Evolutionary conservation across 2,113 vertebrate species (phyloP).

Genomic region (Platichthys stellatus): DNA sequence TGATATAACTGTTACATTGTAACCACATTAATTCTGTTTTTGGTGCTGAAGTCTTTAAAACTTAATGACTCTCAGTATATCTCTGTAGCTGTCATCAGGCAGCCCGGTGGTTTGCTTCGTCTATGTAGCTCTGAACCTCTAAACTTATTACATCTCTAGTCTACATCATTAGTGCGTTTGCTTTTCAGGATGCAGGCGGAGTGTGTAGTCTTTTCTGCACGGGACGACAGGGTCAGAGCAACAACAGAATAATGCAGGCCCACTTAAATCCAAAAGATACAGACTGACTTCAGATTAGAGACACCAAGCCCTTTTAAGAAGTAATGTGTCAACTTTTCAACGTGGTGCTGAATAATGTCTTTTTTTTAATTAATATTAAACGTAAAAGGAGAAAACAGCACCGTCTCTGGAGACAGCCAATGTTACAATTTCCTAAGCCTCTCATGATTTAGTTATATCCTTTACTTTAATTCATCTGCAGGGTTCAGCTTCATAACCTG

Average conservation of each 20-base stretch:
- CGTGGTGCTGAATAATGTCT: neutral
- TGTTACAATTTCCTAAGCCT: neutral
- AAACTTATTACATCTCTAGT: slow-evolving; percentile 73
- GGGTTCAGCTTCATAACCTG: neutral
- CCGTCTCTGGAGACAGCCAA: neutral
- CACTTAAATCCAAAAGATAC: slow-evolving; percentile 43
- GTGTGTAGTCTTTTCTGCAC: slow-evolving; percentile 63
- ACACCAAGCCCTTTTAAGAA: neutral
- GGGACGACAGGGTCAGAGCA: slow-evolving; percentile 28
- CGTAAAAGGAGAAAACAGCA: neutral
- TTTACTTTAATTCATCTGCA: neutral
- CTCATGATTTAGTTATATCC: neutral
- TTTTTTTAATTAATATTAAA: neutral
- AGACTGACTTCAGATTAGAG: neutral
- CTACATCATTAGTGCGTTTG: slow-evolving; percentile 75
- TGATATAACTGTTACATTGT: neutral
- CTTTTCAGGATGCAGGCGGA: slow-evolving; percentile 71
- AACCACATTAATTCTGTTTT: neutral
- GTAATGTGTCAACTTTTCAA: neutral
- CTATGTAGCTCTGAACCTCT: slow-evolving; percentile 46
- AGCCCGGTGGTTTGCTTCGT: slow-evolving; percentile 56
- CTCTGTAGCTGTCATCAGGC: slow-evolving; percentile 44
- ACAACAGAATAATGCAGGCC: slow-evolving; percentile 2
- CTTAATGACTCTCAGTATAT: slow-evolving; percentile 6
- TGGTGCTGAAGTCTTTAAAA: slow-evolving; percentile 24